Conservation (phyloP, 2,888 invertebrate species). For the Machimus atricapillus region DNA sequence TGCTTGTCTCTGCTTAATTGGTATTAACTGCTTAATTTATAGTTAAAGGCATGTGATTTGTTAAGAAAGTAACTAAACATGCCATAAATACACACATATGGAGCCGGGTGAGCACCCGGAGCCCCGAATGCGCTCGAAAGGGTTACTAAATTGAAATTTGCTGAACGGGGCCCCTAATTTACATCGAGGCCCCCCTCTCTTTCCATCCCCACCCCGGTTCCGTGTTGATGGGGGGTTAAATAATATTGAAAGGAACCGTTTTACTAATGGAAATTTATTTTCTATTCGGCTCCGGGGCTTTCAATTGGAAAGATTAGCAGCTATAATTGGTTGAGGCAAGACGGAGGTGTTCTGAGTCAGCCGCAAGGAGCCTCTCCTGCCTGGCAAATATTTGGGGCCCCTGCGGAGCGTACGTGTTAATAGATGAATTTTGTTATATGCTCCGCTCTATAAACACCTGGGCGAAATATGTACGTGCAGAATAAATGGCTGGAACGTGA, state of each 20-base stretch:
- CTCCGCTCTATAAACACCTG: background rate
- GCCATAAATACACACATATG: constrained; percentile 43
- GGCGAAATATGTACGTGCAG: background rate
- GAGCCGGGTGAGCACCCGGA: background rate
- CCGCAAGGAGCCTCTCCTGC: background rate
- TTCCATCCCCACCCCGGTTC: background rate
- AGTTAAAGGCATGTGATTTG: constrained; percentile 59
- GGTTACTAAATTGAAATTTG: constrained; percentile 38
- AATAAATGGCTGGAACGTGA: background rate
- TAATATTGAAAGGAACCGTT: constrained; percentile 37
- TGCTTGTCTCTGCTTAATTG: constrained; percentile 59
- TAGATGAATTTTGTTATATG: background rate
- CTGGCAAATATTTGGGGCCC: background rate
- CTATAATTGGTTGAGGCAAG: background rate
- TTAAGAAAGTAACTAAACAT: constrained; percentile 56
- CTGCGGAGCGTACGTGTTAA: background rate
- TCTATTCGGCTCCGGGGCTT: background rate
- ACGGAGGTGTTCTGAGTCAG: background rate
- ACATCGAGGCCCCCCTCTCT: background rate
- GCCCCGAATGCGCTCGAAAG: constrained; percentile 14
- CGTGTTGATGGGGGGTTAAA: constrained; percentile 32
- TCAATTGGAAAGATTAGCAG: background rate
- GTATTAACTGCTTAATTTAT: constrained; percentile 61
- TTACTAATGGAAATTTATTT: constrained; percentile 18
- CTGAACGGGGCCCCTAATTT: constrained; percentile 35